Evolutionary conservation across 2,797 vertebrate genomes (phyloP), one percentile per base, ranked within the genome.

Genomic region (Gephyroberyx darwinii): DNA sequence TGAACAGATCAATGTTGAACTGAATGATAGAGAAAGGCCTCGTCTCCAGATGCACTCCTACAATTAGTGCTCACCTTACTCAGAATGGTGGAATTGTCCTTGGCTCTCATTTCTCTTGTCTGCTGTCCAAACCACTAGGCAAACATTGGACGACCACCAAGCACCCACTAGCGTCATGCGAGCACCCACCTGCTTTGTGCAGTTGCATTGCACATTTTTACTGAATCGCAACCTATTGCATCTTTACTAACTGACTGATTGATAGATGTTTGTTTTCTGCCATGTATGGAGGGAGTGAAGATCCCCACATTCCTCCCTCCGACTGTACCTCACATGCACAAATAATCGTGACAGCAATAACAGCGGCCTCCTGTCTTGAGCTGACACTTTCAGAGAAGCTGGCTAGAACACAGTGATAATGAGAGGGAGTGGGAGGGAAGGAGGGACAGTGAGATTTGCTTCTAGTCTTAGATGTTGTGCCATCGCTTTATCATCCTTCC

Each of bases 361-460:
- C 76, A 35, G 71, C 22, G 48, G 74, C 86, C 57, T 73, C 74
- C 75, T 77, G 74, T 81, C 70, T 79, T 3, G 57, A 74, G 75
- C 60, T 71, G 84, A 84, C 86, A 81, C 74, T 77, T 58, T 37
- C 63, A 78, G 73, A 83, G 83, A 67, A 79, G 75, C 75, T 73
- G 75, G 67, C 60, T 58, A 55, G 65, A 78, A 71, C 51, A 68
- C 65, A 39, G 54, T 74, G 80, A 80, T 89, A 86, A 91, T 89
- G 88, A 91, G 87, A 86, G 68, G 41, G 82, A 84, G 87, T 70
- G 80, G 81, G 78, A 85, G 84, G 82, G 75, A 78, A 78, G 65
- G 70, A 78, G 80, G 80, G 64, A 85, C 70, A 65, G 67, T 26
- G 75, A 75, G 82, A 76, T 80, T 70, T 72, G 70, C 79, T 69